Evolutionary conservation across 2,797 vertebrate species (phyloP).

Genomic region (Dendrocincla fuliginosa): DNA sequence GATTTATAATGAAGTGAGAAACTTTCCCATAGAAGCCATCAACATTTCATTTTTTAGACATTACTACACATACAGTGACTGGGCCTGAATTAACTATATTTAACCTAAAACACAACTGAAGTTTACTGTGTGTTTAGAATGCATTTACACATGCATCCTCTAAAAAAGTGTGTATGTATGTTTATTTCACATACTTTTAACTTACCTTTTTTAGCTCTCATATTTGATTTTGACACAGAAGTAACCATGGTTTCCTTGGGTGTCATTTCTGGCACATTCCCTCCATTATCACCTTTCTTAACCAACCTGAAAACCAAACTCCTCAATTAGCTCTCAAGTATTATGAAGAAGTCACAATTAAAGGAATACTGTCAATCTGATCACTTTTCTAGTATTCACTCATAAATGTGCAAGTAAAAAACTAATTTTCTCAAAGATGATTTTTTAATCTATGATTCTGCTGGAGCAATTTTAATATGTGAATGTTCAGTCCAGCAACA

Average conservation of each 20-base stretch:
- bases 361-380: neutral
- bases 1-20: neutral
- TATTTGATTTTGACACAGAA: neutral
- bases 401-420: neutral
- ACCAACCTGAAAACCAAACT: neutral
- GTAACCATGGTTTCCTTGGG: neutral
- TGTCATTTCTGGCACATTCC: neutral
- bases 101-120: neutral
- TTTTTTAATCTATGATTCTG: neutral
- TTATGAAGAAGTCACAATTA: neutral
- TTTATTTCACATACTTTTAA: neutral
- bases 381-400: neutral
- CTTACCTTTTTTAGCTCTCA: constrained; percentile 15
- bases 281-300: neutral
- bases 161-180: neutral
- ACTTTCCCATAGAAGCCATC: neutral
- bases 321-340: neutral
- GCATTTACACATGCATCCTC: neutral
- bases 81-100: neutral
- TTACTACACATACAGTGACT: neutral
- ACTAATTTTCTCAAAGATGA: neutral
- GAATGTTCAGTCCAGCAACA: neutral
- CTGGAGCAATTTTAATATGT: neutral
- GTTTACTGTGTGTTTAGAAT: neutral
- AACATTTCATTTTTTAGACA: neutral